Percentiles rank a stretch among this genome's conserved stretches.
Evolutionary conservation across 2,888 invertebrate genomes (phyloP).

Genomic region (Tanypteryx hageni): DNA sequence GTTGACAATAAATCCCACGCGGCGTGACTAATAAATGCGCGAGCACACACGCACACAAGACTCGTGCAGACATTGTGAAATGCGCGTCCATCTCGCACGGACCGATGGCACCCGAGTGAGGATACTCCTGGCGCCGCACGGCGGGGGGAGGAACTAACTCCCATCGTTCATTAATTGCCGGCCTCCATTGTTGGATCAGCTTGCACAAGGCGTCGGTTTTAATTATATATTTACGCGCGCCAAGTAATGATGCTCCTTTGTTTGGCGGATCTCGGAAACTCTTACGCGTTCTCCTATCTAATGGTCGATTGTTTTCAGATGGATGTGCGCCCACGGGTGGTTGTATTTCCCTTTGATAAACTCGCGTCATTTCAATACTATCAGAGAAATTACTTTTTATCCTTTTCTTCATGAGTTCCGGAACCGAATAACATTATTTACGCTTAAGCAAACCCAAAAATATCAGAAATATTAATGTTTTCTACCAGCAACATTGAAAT

Average conservation of each 20-base stretch:
- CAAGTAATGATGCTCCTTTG: neutral
- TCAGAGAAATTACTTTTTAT: too few species aligned
- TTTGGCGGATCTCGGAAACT: neutral
- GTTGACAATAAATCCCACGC: slow-evolving; percentile 50
- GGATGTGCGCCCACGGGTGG: neutral
- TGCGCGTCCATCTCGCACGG: neutral
- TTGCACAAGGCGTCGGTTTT: slow-evolving; percentile 12
- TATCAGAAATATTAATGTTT: too few species aligned
- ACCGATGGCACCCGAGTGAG: neutral
- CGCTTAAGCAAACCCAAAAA: too few species aligned
- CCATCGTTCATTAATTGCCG: slow-evolving; percentile 37
- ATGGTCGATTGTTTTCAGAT: neutral
- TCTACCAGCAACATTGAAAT: too few species aligned
- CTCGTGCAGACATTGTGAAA: slow-evolving; percentile 13
- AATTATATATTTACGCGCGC: neutral
- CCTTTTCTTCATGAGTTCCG: too few species aligned
- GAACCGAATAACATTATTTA: too few species aligned
- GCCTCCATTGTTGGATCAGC: neutral
- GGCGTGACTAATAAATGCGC: slow-evolving; percentile 58
- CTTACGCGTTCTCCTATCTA: neutral
- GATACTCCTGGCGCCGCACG: slow-evolving; percentile 8
- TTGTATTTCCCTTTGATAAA: too few species aligned
- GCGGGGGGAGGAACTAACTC: neutral
- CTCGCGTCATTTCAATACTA: too few species aligned
- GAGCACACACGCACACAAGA: slow-evolving; percentile 13